Evolutionary conservation across 30 jellyfish, hydroid and myxozoan genomes (phyloP), one percentile per base, ranked within the genome.

Genomic region (Hydractinia symbiolongicarpus): DNA sequence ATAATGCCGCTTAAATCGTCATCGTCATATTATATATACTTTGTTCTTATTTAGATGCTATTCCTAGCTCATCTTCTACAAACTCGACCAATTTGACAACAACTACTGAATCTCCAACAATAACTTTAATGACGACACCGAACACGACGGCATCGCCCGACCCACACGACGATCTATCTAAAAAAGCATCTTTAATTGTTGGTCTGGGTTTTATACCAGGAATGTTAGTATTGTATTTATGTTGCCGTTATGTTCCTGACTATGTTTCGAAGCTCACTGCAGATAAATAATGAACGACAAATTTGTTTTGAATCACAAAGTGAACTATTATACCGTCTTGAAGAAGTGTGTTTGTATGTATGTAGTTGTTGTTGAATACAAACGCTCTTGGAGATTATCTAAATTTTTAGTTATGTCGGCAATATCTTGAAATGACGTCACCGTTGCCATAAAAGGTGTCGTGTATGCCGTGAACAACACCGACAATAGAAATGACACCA

Each of bases 171-270:
- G 74, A 64, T 64, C 74, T 64, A 51, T 64, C 74, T 7, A 44
- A 51, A 44, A 64, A 64, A 13, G 74, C 74, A 64, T 64, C 74
- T 6, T 64, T 64, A 51, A 64, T 64, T 6, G 74, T 64, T 6
- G 74, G 74, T 2, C 52, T 64, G 0, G 74, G 74, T 13, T 64
- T 64, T 51, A 64, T 64, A 7, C 74, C 74, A n/a, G 74, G 74
- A n/a, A n/a, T 64, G 52, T 7, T 64, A 13, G 19, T 64, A 64
- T 6, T 64, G 4, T 64, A 64, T 13, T 44, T 64, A 13, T 44
- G 52, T 6, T 64, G 74, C 40, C 19, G 74, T n/a, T 64, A 64
- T 64, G 52, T 64, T 44, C 74, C 74, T n/a, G 74, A 51, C 40
- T 51, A 64, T 7, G 40, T 64, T 64, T n/a, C 74, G 0, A 64